Evolutionary conservation across 2,888 invertebrate species (phyloP), one percentile per base, ranked within the genome.

Genomic region (Sarcophaga caerulescens): DNA sequence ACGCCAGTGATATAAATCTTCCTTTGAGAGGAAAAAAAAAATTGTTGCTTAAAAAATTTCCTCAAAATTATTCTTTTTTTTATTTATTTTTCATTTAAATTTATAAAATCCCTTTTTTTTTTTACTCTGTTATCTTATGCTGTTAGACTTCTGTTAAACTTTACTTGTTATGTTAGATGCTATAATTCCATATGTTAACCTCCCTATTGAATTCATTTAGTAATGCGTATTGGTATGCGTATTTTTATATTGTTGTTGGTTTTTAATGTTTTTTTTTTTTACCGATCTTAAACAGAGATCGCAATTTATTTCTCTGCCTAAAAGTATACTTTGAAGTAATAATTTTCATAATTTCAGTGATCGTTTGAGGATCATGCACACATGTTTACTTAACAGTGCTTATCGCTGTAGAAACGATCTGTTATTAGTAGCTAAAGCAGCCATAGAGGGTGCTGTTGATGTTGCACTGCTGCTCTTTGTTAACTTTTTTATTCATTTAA

Each of bases 321-420:
- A 86, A 86, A 86, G 86, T 86, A 86, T 84, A 45, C 86, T 78
- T 71, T 75, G 5, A 75, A 78, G 47, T 78, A 81, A 75, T 78
- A 78, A 81, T 44, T 70, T 86, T 86, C 77, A 86, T 86, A 86
- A 81, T 86, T 84, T 71, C 63, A 14, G 17, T 21, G 52, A 52
- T 65, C 65, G 57, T 71, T 35, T 14, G 25, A 52, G 45, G 44
- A 21, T 10, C 10, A 17, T 23, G 65, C 52, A 52, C 17, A 52
- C 52, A 52, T 19, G 19, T 23, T 68, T 66, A 25, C 14, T 47
- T 12, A 45, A 45, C 14, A 74, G 44, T 35, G 73, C 76, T 85
- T 83, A 86, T 86, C 85, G 69, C 12, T 52, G n/a, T 52, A n/a
- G 14, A 59, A 52, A 69, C 60, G 57, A 86, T 86, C 85, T 69